Conservation (phyloP, 2,888 invertebrate genomes). For the Serrognathus titanus region DNA sequence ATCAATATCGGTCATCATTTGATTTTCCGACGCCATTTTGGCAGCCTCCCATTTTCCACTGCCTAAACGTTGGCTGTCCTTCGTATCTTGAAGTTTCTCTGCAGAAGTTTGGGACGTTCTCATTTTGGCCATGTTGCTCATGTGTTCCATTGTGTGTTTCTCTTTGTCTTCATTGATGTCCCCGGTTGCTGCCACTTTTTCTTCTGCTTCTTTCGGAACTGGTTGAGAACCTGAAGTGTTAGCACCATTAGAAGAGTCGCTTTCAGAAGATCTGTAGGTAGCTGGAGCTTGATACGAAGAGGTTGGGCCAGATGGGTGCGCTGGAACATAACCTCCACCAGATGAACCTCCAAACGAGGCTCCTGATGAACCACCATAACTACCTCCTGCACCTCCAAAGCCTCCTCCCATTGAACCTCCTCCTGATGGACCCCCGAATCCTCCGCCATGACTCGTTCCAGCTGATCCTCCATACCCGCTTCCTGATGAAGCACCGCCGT, state of each 20-base stretch:
- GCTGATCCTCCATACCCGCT: not conserved
- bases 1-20: no score
- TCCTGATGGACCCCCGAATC: not conserved
- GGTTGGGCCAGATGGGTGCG: not conserved
- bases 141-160: constrained; percentile 33
- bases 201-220: constrained; percentile 2
- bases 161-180: constrained; percentile 27
- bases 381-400: no score
- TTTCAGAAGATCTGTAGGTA: constrained; percentile 31
- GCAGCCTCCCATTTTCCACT: no score
- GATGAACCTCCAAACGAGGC: not conserved
- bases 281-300: constrained; percentile 24
- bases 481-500: not conserved
- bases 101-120: constrained; percentile 11
- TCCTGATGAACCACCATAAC: not conserved
- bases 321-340: not conserved
- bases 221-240: constrained; percentile 2
- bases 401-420: not conserved
- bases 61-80: not conserved
- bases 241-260: constrained; percentile 8
- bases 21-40: no score
- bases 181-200: not conserved
- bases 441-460: not conserved
- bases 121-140: constrained; percentile 32
- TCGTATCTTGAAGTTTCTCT: not conserved